Evolutionary conservation across 2,888 invertebrate genomes (phyloP).

Genomic region (Drosophila robusta): DNA sequence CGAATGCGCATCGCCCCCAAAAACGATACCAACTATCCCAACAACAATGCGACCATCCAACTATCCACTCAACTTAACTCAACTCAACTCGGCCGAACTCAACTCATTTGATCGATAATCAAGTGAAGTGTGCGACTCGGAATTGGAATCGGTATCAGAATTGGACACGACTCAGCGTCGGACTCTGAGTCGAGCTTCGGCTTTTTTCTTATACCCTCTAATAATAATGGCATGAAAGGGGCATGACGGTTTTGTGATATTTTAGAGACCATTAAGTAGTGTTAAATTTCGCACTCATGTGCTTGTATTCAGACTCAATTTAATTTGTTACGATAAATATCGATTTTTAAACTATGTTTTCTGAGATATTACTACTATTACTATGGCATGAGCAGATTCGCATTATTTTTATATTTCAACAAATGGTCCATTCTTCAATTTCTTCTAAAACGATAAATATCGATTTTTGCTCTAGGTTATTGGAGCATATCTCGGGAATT

Average conservation of each 20-base stretch:
- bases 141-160: conserved; percentile 38
- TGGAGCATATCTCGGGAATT: too few species aligned
- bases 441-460: too few species aligned
- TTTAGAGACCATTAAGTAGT: too few species aligned
- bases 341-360: too few species aligned
- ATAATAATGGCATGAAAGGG: background rate
- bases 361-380: too few species aligned
- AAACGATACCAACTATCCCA: background rate
- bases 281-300: too few species aligned
- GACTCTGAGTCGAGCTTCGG: conserved; percentile 26
- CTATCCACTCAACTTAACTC: conserved; percentile 2
- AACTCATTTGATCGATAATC: conserved; percentile 64
- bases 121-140: conserved; percentile 40
- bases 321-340: too few species aligned
- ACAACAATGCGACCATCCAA: background rate
- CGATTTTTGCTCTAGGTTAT: background rate
- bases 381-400: too few species aligned
- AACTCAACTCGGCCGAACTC: conserved; percentile 12
- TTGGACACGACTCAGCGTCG: conserved; percentile 33
- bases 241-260: background rate
- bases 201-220: conserved; percentile 5
- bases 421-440: too few species aligned
- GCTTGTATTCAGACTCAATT: too few species aligned
- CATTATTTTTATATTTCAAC: background rate
- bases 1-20: background rate